phyloP scores from a whole-genome alignment of 2,888 invertebrate species.

The Epistrophe eligans region DNA sequence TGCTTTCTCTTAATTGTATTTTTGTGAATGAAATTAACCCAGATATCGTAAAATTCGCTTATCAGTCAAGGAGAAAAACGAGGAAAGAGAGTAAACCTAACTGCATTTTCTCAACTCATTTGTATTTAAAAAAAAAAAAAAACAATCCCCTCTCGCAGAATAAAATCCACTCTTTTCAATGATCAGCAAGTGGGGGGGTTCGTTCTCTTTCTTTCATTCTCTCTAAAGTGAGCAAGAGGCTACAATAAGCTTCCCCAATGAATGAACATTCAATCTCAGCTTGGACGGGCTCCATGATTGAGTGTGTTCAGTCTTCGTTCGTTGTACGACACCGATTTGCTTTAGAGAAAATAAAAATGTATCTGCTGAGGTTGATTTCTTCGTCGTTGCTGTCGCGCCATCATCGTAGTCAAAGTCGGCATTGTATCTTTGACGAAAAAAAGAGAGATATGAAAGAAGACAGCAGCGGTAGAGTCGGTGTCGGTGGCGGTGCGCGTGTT shows the following conservation, averaged over 20 bases:
- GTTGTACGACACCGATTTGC: not conserved
- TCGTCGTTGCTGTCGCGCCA: not conserved
- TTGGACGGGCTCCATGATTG: slow-evolving; percentile 65
- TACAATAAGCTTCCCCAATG: slow-evolving; percentile 30
- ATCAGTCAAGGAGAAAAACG: slow-evolving; percentile 37
- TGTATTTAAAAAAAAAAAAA: slow-evolving; percentile 26
- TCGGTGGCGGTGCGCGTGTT: slow-evolving; percentile 8
- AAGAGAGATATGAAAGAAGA: slow-evolving; percentile 66
- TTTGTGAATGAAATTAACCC: slow-evolving; percentile 70
- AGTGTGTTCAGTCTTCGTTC: slow-evolving; percentile 38
- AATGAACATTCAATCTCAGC: slow-evolving; percentile 62
- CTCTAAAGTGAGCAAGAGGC: slow-evolving; percentile 23
- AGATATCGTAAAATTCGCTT: slow-evolving; percentile 47
- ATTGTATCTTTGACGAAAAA: slow-evolving; percentile 44
- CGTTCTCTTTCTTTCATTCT: slow-evolving; percentile 56
- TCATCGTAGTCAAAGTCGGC: not conserved
- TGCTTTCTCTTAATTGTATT: slow-evolving; percentile 34
- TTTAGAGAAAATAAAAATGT: slow-evolving; percentile 40
- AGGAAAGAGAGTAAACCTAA: slow-evolving; percentile 8
- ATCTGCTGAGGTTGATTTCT: slow-evolving; percentile 47
- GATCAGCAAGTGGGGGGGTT: slow-evolving; percentile 5
- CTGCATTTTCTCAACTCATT: slow-evolving; percentile 54
- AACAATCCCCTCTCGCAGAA: slow-evolving; percentile 33
- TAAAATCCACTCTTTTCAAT: not conserved
- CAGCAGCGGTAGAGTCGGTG: not conserved